A percentile compares a stretch with the other conserved stretches of the same genome.
Conservation (phyloP, 2,888 invertebrate species). For the Ormyrus rosae region DNA sequence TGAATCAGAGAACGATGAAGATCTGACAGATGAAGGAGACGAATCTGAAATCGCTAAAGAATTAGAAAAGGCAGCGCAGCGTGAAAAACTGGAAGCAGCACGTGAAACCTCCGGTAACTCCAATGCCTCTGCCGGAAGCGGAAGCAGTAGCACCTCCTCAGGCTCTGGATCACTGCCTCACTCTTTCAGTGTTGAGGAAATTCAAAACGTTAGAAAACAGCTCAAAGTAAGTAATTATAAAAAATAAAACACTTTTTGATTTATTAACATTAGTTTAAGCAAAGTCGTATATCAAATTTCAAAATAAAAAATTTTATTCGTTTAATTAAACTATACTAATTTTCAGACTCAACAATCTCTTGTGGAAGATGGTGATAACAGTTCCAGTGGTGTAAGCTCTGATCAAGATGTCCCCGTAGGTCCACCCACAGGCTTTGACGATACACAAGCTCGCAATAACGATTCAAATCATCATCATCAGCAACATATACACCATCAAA, state of each 20-base stretch:
- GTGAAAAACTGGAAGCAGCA: slow-evolving; percentile 74
- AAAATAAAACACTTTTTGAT: no score
- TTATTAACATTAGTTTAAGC: neutral
- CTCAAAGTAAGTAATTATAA: slow-evolving; percentile 77
- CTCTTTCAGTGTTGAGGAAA: slow-evolving; percentile 92
- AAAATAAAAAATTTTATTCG: neutral
- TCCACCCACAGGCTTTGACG: slow-evolving; percentile 77
- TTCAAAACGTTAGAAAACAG: slow-evolving; percentile 89
- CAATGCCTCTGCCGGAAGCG: slow-evolving; percentile 73
- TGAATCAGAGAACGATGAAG: slow-evolving; percentile 87
- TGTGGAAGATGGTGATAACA: slow-evolving; percentile 89
- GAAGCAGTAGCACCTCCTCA: slow-evolving; percentile 79
- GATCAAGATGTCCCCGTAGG: slow-evolving; percentile 86
- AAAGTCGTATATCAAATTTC: neutral
- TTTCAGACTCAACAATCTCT: slow-evolving; percentile 73
- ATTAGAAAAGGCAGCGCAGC: slow-evolving; percentile 77
- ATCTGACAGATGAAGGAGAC: slow-evolving; percentile 80
- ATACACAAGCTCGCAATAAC: slow-evolving; percentile 71
- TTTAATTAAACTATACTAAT: neutral
- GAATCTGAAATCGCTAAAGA: slow-evolving; percentile 77
- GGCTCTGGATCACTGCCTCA: slow-evolving; percentile 88
- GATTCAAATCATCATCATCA: slow-evolving; percentile 69
- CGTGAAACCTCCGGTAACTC: slow-evolving; percentile 76
- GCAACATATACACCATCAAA: slow-evolving; percentile 43
- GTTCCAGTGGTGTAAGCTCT: slow-evolving; percentile 91